Evolutionary conservation across 2,113 vertebrate genomes (phyloP).

Genomic region (Hippocampus comes): DNA sequence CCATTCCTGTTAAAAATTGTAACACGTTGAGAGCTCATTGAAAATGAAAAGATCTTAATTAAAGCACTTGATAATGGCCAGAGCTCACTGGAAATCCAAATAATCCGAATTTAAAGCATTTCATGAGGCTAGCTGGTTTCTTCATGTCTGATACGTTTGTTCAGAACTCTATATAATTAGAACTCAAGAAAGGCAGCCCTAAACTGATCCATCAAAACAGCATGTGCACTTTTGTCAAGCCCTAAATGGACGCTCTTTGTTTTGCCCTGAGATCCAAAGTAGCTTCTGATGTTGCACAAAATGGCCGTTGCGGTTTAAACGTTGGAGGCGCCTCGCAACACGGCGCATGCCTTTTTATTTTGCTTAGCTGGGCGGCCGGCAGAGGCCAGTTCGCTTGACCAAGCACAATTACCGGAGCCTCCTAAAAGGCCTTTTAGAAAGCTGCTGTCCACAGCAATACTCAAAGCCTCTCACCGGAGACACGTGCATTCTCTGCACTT

Average conservation of each 20-base stretch:
- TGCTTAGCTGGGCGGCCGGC: slow-evolving; percentile 66
- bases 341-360: slow-evolving; percentile 47
- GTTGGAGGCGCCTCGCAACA: slow-evolving; percentile 41
- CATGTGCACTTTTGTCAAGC: neutral
- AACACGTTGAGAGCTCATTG: no score
- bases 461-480: slow-evolving; percentile 33
- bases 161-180: neutral
- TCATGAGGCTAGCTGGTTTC: neutral
- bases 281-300: slow-evolving; percentile 27
- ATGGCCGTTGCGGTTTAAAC: slow-evolving; percentile 23
- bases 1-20: no score
- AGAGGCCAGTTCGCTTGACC: slow-evolving; percentile 70
- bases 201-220: neutral
- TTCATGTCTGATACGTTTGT: neutral
- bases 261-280: slow-evolving; percentile 22
- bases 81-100: neutral
- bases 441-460: slow-evolving; percentile 74
- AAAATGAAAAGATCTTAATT: no score
- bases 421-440: slow-evolving; percentile 74
- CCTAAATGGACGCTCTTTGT: slow-evolving; percentile 25
- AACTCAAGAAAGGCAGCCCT: neutral
- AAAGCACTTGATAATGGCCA: no score
- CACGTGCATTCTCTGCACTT: slow-evolving; percentile 41
- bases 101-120: neutral
- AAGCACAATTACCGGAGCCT: slow-evolving; percentile 71